Percentiles rank a stretch among this genome's conserved stretches.
Conservation (phyloP, 1,140 invertebrate genomes). For the Pararge aegeria region DNA sequence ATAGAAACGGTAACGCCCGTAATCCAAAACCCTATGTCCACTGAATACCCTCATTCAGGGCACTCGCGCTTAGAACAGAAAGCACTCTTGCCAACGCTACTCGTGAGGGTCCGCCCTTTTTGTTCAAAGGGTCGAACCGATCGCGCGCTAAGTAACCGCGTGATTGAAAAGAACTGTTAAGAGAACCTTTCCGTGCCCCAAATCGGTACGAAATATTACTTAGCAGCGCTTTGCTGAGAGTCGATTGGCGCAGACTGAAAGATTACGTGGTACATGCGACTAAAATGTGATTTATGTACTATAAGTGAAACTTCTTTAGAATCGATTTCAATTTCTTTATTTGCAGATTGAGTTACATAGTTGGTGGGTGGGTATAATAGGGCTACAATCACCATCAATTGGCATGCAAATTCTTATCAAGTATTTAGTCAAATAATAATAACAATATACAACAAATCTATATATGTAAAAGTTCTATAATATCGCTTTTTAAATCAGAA, state of each 20-base stretch:
- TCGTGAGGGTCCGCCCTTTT: constrained; percentile 9
- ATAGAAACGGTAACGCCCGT: background rate
- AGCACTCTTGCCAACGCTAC: background rate
- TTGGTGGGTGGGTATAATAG: no score
- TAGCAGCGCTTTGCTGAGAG: background rate
- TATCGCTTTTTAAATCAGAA: no score
- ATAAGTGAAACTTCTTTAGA: no score
- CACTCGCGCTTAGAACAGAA: constrained; percentile 9
- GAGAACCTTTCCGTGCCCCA: constrained; percentile 1
- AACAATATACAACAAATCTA: no score
- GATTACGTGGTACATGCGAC: background rate
- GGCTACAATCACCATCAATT: no score
- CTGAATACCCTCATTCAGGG: background rate
- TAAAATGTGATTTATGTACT: no score
- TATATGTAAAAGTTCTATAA: no score
- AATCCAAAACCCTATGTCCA: background rate
- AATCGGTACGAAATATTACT: constrained; percentile 5
- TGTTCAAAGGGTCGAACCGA: constrained; percentile 1
- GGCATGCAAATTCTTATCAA: no score
- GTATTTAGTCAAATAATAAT: no score
- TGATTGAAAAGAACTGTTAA: constrained; percentile 11
- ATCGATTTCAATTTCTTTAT: no score
- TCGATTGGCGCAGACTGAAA: background rate
- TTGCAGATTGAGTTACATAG: no score
- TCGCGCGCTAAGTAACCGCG: constrained; percentile 10